Evolutionary conservation across 2,113 vertebrate genomes (phyloP).

Genomic region (Neogale vison): DNA sequence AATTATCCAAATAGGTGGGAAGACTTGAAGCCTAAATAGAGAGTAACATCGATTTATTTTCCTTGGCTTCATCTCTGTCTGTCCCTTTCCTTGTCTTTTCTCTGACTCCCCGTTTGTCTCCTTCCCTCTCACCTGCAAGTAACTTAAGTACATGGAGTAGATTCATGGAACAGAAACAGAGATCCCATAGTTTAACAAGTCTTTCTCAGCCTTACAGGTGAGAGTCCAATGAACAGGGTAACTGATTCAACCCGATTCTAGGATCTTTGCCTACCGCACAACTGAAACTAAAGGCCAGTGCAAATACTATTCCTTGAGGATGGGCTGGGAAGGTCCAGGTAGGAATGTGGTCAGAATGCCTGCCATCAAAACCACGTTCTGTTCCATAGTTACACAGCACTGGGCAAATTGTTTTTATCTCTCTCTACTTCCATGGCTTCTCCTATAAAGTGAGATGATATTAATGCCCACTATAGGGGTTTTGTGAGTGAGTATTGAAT

Average conservation of each 20-base stretch:
- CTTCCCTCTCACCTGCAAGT: not conserved
- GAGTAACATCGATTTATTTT: not conserved
- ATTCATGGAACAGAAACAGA: not conserved
- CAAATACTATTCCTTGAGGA: not conserved
- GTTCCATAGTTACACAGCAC: rapidly evolving
- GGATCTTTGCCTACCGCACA: not conserved
- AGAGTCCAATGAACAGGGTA: not conserved
- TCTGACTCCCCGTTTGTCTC: not conserved
- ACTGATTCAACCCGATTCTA: rapidly evolving
- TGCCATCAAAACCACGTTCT: not conserved
- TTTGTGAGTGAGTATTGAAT: not conserved
- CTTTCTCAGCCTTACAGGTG: not conserved
- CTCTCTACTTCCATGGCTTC: not conserved
- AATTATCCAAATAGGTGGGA: not conserved
- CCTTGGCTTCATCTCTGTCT: not conserved
- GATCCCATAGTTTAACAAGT: not conserved
- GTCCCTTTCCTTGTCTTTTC: not conserved
- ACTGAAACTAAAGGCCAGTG: rapidly evolving
- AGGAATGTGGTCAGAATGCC: not conserved
- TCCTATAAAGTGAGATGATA: not conserved
- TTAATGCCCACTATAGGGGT: no score
- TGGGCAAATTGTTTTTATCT: not conserved
- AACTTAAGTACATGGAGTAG: not conserved
- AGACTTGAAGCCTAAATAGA: not conserved
- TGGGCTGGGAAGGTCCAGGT: not conserved